phyloP scores from a whole-genome alignment of 2,797 vertebrate genomes.

The Spinus olivaceus region DNA sequence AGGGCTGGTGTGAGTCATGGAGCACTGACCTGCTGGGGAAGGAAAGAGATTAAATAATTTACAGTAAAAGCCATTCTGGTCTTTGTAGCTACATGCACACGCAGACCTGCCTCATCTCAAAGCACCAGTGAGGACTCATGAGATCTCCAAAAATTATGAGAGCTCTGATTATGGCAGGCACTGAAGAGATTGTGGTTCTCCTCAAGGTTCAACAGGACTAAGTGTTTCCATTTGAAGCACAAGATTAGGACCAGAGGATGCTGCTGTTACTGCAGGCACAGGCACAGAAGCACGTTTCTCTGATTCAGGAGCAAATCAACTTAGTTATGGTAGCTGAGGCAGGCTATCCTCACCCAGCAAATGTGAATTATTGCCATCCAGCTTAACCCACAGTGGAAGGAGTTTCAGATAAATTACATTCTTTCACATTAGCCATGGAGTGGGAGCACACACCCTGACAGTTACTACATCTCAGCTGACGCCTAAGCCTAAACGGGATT shows the following conservation, averaged over 20 bases:
- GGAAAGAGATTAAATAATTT: constrained; percentile 36
- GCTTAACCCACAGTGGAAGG: not conserved
- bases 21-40: not conserved
- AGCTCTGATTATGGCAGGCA: not conserved
- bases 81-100: not conserved
- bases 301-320: not conserved
- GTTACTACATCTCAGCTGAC: not conserved
- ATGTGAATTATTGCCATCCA: constrained; percentile 1
- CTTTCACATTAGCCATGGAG: not conserved
- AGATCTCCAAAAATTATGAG: not conserved
- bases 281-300: not conserved
- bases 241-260: not conserved
- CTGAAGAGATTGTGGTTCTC: not conserved
- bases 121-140: not conserved
- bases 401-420: not conserved
- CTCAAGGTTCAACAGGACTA: not conserved
- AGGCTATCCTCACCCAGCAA: not conserved
- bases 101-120: constrained; percentile 9
- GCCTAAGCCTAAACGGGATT: not conserved
- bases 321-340: constrained; percentile 4
- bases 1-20: constrained; percentile 11
- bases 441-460: not conserved
- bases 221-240: not conserved
- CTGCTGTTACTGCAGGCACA: not conserved
- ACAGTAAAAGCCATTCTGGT: constrained; percentile 2